These are phyloP conservation scores for Cervus canadensis DNA, from an alignment of 2,113 vertebrate genomes.

Conservation along the genomic window DNA sequence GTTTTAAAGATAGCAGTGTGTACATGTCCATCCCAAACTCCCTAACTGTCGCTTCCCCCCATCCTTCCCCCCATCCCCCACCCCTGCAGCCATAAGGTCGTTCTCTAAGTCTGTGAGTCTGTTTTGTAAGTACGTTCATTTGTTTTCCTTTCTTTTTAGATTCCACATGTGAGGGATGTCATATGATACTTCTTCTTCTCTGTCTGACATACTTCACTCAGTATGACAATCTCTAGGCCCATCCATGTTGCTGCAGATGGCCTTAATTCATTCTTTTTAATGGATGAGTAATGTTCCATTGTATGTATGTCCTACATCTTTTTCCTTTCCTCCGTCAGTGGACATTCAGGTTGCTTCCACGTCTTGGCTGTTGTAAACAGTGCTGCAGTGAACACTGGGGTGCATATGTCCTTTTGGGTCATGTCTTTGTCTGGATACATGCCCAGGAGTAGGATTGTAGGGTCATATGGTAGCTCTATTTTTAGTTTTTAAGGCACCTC, in stretches of 20 bases:
- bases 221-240: background rate
- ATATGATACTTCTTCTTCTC: background rate
- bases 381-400: background rate
- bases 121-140: background rate
- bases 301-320: background rate
- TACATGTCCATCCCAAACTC: background rate
- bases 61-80: background rate
- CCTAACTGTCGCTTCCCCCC: background rate
- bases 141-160: background rate
- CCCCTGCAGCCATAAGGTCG: background rate
- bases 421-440: background rate
- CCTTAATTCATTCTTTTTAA: background rate
- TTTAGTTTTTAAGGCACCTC: background rate
- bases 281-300: background rate
- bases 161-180: background rate
- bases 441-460: background rate
- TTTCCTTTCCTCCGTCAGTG: background rate
- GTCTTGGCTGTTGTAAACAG: background rate
- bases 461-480: background rate
- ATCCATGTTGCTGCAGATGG: background rate
- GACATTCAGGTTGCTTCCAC: background rate
- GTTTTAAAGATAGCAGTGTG: background rate
- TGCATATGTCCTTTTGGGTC: background rate
- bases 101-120: background rate
- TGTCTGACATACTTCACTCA: background rate